Base-by-base conservation (phyloP, 2,888 invertebrate species). In the Orchesella flavescens region DNA sequence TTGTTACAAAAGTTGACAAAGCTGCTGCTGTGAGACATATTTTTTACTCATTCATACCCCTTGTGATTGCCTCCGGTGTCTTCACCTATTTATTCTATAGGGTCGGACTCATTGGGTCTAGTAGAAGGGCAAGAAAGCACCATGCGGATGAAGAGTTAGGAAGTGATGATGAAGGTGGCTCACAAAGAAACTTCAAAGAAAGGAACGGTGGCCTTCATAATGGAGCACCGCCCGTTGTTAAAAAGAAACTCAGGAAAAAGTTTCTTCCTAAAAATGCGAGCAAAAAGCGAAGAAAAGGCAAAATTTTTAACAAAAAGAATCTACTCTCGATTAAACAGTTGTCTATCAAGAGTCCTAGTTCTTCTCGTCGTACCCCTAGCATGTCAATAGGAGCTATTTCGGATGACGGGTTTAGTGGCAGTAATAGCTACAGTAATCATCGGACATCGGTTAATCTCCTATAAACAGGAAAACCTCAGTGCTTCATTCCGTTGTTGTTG, bases 1-100 rank as follows among this genome's bases (percentile, higher is more conserved):
- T 88, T 21, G 87, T 87, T 46, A 86, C 85, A 10, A 85, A 79
- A 17, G 84, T 88, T 43, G 88, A 88, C 74, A 87, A 86, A 71
- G 85, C 85, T 17, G 87, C 86, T 44, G 88, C 88, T 2, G 76
- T 88, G 53, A 74, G 87, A 66, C 87, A 87, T 77, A 87, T 88
- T 80, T 85, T 87, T 69, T 87, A 87, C 77, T 88, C 87, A 61
- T 86, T 88, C 43, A 85, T 88, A 46, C 88, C 88, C 17, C 85
- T 88, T 34, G 78, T 87, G 59, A 85, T 86, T 53, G 87, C 88
- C 68, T 85, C 86, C 13, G 88, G 86, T 71, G 87, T 88, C 57
- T 88, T 88, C 72, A 88, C 88, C 10, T 88, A 88, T 73, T 68
- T 88, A 12, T 88, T 88, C 76, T 88, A 88, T 65, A 86, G 87